Base-by-base conservation (phyloP, 2,888 invertebrate genomes). In the Eretmocerus hayati region DNA sequence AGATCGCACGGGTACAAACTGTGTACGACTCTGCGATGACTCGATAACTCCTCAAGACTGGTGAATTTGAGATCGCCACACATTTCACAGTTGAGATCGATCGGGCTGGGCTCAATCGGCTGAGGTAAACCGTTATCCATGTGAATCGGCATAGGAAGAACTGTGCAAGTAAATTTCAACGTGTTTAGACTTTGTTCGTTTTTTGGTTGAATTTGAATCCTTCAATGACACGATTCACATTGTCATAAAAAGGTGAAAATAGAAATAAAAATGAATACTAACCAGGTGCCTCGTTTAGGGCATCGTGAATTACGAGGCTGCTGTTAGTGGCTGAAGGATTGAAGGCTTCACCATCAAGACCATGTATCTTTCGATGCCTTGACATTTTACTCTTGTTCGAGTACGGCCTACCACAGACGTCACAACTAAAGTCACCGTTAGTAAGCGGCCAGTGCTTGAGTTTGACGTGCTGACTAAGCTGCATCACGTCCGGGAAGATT, bases 1-100 rank as follows among this genome's bases (percentile, higher is more conserved):
- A 80, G 62, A 64, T 80, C 80, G 57, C 80, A 80, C 5, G 80
- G 79, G 57, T 78, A 79, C 8, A 78, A 74, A 23, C 73, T 74
- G 58, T 80, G 80, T 23, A 71, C 65, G 31, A 71, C 68, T 31
- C 77, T 64, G 11, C 78, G 66, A 57, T 80, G 80, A 45, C 75
- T 71, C 52, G 75, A 75, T 30, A 79, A 72, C 23, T 75, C 76
- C 43, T 76, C 75, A 46, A 77, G 71, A 37, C 65, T 70, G 15
- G 71, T 62, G 55, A 78, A 79, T 32, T 65, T 67, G 3, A 64
- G 37, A 15, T 67, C 64, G 4, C 58, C 52, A 31, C 71, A 71
- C 46, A 64, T 59, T 11, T 69, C 69, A 52, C 71, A 71, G 23
- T 49, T 64, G 3, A 69, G 56, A 9, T 48, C 46, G 13, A 37